These are phyloP conservation scores for Scaeva pyrastri DNA, from an alignment of 2,888 invertebrate species.

Conservation along the genomic window DNA sequence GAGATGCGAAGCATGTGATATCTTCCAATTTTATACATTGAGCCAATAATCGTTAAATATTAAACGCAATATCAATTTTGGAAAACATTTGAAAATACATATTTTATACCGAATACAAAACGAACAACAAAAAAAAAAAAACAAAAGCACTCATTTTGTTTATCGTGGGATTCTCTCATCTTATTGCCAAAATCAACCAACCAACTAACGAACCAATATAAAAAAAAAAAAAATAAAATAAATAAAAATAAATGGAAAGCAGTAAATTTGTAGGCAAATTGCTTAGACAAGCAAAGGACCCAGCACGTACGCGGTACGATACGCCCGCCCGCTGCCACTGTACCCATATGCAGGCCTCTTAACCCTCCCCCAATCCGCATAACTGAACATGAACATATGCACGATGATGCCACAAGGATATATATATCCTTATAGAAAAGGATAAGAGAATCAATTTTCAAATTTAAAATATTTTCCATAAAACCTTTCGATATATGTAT, in stretches of 20 bases:
- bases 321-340: neutral
- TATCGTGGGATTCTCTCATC: constrained; percentile 46
- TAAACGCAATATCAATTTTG: constrained; percentile 71
- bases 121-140: constrained; percentile 10
- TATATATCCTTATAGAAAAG: constrained; percentile 33
- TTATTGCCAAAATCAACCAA: constrained; percentile 57
- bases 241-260: constrained; percentile 74
- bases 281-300: constrained; percentile 66
- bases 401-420: constrained; percentile 31
- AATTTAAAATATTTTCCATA: constrained; percentile 71
- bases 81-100: constrained; percentile 27
- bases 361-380: neutral
- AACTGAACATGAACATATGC: constrained; percentile 53
- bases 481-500: constrained; percentile 42
- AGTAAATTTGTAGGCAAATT: constrained; percentile 75
- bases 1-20: neutral
- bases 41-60: constrained; percentile 70
- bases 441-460: constrained; percentile 72
- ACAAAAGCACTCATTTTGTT: constrained; percentile 38
- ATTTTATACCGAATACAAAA: constrained; percentile 19
- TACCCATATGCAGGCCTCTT: neutral
- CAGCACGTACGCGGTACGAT: constrained; percentile 41
- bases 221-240: constrained; percentile 69
- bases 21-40: constrained; percentile 59
- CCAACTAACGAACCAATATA: constrained; percentile 63